Conservation (phyloP, 2,113 vertebrate genomes). For the Benitochromis conjunctus region DNA sequence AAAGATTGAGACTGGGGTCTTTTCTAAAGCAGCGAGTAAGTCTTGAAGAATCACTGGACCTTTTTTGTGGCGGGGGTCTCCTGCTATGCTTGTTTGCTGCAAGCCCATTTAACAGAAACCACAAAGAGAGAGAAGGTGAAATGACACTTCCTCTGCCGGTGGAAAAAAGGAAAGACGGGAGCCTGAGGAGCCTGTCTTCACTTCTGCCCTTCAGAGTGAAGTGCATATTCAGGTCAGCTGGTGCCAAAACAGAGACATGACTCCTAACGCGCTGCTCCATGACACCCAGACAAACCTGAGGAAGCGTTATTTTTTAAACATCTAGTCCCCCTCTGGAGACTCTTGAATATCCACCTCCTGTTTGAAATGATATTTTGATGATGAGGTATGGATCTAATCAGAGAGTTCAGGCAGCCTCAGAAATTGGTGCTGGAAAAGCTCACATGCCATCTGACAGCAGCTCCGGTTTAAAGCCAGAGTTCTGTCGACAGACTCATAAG, state of each 20-base stretch:
- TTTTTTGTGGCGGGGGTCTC: not conserved
- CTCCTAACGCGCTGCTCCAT: not conserved
- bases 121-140: not conserved
- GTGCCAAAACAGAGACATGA: not conserved
- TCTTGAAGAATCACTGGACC: not conserved
- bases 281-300: not conserved
- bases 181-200: not conserved
- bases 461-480: slow-evolving; percentile 29
- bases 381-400: slow-evolving; percentile 12
- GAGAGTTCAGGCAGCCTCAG: not conserved
- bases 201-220: not conserved
- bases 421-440: not conserved
- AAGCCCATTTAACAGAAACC: not conserved
- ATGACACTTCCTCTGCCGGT: slow-evolving; percentile 18
- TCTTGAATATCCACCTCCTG: not conserved
- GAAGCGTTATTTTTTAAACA: not conserved
- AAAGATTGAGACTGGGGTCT: not conserved
- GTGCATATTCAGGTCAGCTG: not conserved
- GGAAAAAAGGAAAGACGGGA: not conserved
- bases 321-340: not conserved
- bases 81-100: not conserved
- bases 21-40: not conserved
- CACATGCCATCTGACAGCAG: slow-evolving; percentile 41
- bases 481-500: slow-evolving; percentile 39
- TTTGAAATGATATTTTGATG: slow-evolving; percentile 3